Conservation (phyloP, 2,888 invertebrate genomes). For the Shargacucullia verbasci region DNA sequence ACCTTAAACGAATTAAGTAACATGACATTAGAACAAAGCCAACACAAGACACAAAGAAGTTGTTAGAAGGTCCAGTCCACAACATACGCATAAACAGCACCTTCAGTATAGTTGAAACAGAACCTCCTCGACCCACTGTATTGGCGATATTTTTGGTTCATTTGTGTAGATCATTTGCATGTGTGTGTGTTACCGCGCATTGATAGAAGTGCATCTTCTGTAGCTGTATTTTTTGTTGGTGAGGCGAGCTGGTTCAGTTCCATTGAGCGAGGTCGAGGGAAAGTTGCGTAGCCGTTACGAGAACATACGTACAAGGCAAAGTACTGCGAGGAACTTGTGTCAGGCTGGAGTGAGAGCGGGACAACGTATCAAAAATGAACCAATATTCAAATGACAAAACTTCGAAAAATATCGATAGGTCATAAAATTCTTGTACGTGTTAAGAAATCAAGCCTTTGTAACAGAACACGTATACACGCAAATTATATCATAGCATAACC, state of each 20-base stretch:
- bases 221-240: not conserved
- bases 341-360: slow-evolving; percentile 20
- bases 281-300: slow-evolving; percentile 45
- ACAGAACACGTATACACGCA: too few relatives aligned
- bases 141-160: too few relatives aligned
- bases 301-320: slow-evolving; percentile 37
- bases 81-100: too few relatives aligned
- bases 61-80: slow-evolving; percentile 1
- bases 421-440: too few relatives aligned
- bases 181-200: too few relatives aligned
- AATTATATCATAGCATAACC: too few relatives aligned
- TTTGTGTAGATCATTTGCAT: too few relatives aligned
- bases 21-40: slow-evolving; percentile 2
- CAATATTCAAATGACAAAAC: too few relatives aligned
- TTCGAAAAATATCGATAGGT: too few relatives aligned
- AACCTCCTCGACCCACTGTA: not conserved
- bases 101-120: too few relatives aligned
- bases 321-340: slow-evolving; percentile 22
- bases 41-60: not conserved
- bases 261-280: slow-evolving; percentile 51
- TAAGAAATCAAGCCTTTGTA: too few relatives aligned
- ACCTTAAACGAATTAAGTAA: slow-evolving; percentile 8
- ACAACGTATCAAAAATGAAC: too few relatives aligned
- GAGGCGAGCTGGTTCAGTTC: slow-evolving; percentile 28
- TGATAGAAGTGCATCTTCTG: slow-evolving; percentile 1